Evolutionary conservation across 2,888 invertebrate genomes (phyloP), one percentile per base, ranked within the genome.

Genomic region (Mylabris sibirica): DNA sequence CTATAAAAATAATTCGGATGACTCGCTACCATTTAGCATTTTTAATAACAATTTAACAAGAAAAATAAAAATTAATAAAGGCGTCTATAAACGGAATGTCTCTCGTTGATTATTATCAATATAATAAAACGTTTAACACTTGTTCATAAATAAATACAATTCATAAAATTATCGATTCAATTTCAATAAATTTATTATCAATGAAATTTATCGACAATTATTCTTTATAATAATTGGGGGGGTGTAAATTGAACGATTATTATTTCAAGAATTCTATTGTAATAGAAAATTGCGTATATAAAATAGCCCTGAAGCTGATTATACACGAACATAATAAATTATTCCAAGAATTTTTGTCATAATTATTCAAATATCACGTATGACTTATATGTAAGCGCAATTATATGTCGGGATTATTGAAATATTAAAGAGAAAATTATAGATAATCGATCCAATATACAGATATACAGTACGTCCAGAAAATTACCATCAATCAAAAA

Each of bases 361-460:
- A 57, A 57, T 57, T 57, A 57, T 57, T 57, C 57, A 57, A 57
- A 57, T 24, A 57, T 57, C 57, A n/a, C 26, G 26, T 57, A 57
- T n/a, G 67, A 67, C 38, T 67, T 68, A 61, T 68, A 67, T 69
- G 70, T 30, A 30, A 69, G 70, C 63, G 76, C 75, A 77, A 74
- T 72, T 68, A 68, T 30, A 8, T n/a, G n/a, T n/a, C 30, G 30
- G 6, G 30, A 30, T 30, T 30, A 30, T 30, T 30, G 57, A 63
- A 67, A 41, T 75, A 78, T 76, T 76, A 22, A 20, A 22, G 3
- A 6, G 3, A 24, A 14, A 24, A 26, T n/a, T 14, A 57, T 26
- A 22, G 26, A 26, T n/a, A 24, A 57, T 57, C 8, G 24, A 57
- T 12, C 6, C n/a, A 22, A 4, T 22, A 11, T 53, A 53, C n/a